Base-by-base conservation (phyloP, 2,888 invertebrate species). In the Sceliomorpha sp. region DNA sequence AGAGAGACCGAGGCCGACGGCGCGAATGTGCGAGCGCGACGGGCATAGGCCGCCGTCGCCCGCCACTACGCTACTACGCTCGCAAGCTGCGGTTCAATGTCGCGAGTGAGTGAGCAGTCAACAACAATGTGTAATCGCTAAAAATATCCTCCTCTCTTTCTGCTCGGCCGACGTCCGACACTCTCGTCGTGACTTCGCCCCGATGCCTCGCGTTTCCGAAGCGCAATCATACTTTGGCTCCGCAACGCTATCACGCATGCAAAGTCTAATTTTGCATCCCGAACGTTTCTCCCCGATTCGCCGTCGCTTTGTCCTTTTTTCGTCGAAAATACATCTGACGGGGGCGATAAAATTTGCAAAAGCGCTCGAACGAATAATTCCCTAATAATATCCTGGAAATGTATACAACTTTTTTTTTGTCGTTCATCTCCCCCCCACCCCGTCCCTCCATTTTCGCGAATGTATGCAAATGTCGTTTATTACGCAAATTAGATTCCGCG, bases 111-210 rank as follows among this genome's bases (percentile, higher is more conserved):
- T 63, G 68, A 69, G 64, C 78, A 77, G 82, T 81, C 81, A 83
- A 86, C 82, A 85, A 86, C 82, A 85, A 84, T 81, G 84, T 81
- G 85, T 87, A 87, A 87, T 79, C 84, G 84, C 86, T 86, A 86
- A 86, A 86, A 86, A 86, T 86, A 87, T 77, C 78, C 80, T 73
- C 74, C 69, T 77, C 76, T 74, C 75, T 80, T 78, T 77, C 73
- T 75, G 64, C 73, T 74, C 74, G 69, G 50, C 71, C 73, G 67
- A 60, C 64, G 76, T 67, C 64, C 67, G 53, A 48, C 63, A 62
- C 62, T 42, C n/a, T n/a, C n/a, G n/a, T n/a, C 62, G 67, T 59
- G 67, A 71, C 63, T 55, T 63, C 63, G 60, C 55, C 56, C 44
- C 53, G 50, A 20, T 50, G 48, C 39, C 47, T 60, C 50, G n/a